Percentiles rank a stretch among this genome's conserved stretches.
Evolutionary conservation across 1,140 invertebrate genomes (phyloP).

Genomic region (Venturia canescens): DNA sequence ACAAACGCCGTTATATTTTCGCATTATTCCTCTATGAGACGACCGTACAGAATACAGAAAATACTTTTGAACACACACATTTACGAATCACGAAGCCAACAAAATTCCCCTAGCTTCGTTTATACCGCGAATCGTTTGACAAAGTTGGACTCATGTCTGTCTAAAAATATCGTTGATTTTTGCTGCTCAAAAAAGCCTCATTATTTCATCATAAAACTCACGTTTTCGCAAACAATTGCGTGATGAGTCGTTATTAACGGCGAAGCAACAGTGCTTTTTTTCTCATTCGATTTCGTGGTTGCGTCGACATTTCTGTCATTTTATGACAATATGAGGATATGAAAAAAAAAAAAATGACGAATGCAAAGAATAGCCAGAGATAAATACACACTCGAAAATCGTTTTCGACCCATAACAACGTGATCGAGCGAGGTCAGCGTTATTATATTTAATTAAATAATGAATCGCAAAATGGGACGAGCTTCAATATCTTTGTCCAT

Average conservation of each 20-base stretch:
- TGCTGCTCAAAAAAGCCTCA: neutral
- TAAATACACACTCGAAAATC: neutral
- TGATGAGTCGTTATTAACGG: neutral
- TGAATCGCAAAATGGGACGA: neutral
- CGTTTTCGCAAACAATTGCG: neutral
- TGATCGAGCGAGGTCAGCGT: neutral
- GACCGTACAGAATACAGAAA: neutral
- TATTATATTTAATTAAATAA: constrained; percentile 10
- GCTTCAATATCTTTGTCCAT: neutral
- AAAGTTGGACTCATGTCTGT: neutral
- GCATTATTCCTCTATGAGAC: neutral
- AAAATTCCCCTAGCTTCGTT: neutral
- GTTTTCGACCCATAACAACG: neutral
- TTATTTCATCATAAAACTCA: neutral
- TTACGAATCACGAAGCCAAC: neutral
- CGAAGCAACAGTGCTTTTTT: neutral
- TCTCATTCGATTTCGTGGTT: neutral
- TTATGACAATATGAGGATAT: neutral
- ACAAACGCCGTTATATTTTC: constrained; percentile 8
- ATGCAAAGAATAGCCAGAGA: neutral
- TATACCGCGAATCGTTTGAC: neutral
- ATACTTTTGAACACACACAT: neutral
- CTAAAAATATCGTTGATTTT: neutral
- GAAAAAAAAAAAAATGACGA: neutral
- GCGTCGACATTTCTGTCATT: neutral